phyloP scores from a whole-genome alignment of 2,113 vertebrate species.

The Menidia beryllina region DNA sequence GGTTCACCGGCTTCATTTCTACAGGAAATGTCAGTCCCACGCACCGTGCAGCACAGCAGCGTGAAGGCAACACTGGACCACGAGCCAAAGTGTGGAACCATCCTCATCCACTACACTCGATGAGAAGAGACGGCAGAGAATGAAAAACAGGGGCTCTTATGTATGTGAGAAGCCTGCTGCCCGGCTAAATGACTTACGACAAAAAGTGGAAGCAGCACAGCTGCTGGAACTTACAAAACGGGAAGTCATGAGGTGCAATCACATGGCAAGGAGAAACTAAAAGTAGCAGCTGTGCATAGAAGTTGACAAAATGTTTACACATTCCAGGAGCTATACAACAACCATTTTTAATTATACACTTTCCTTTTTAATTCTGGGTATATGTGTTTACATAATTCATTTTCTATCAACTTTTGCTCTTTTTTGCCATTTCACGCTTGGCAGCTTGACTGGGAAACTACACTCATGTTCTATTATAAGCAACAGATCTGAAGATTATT shows the following conservation, averaged over 20 bases:
- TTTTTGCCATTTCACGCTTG: background rate
- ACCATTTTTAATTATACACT: background rate
- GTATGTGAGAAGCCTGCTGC: background rate
- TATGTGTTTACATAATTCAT: background rate
- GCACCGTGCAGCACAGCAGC: constrained; percentile 19
- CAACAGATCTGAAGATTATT: background rate
- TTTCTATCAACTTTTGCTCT: background rate
- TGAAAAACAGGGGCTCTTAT: constrained; percentile 31
- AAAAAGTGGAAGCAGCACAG: constrained; percentile 43
- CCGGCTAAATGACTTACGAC: constrained; percentile 16
- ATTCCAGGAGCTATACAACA: background rate
- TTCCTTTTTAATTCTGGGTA: background rate
- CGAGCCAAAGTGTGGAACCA: constrained; percentile 18
- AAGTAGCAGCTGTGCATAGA: background rate
- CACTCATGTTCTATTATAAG: background rate
- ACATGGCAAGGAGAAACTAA: constrained; percentile 55
- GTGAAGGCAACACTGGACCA: constrained; percentile 21
- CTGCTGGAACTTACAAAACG: constrained; percentile 57
- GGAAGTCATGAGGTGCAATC: constrained; percentile 70
- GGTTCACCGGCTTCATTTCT: constrained; percentile 86
- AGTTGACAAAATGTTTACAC: background rate
- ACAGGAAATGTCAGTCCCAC: constrained; percentile 83
- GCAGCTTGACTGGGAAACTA: background rate
- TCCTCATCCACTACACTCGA: constrained; percentile 15
- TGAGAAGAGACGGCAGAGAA: background rate